Conservation (phyloP, 2,113 vertebrate genomes). For the Pterocles orientalis region DNA sequence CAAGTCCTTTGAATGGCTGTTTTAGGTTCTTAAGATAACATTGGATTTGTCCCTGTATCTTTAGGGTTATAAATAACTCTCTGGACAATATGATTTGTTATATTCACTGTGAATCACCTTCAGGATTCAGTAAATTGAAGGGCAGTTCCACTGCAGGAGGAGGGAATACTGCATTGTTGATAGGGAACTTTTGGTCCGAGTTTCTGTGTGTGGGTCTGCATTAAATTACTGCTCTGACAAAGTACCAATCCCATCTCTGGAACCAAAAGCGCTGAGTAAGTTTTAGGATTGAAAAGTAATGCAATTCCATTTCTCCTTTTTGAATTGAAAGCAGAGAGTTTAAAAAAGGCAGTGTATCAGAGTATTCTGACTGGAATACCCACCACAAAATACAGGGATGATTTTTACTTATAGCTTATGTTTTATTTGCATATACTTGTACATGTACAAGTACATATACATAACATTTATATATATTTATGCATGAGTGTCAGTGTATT, state of each 20-base stretch:
- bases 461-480: neutral
- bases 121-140: slow-evolving; percentile 3
- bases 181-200: neutral
- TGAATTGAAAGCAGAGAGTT: neutral
- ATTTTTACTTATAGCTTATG: neutral
- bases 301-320: neutral
- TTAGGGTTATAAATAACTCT: neutral
- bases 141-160: neutral
- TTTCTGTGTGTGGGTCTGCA: neutral
- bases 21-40: neutral
- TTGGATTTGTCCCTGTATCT: neutral
- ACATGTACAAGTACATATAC: no score
- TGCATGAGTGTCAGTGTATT: neutral
- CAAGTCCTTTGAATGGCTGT: neutral
- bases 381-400: neutral
- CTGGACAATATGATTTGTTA: neutral
- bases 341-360: neutral
- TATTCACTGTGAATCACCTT: neutral
- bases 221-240: slow-evolving; percentile 8
- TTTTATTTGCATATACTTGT: neutral
- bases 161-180: neutral
- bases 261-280: slow-evolving; percentile 5
- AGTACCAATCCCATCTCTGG: neutral
- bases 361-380: neutral
- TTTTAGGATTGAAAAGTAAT: neutral